Conservation (phyloP, 2,888 invertebrate species). For the Nephrotoma flavescens region DNA sequence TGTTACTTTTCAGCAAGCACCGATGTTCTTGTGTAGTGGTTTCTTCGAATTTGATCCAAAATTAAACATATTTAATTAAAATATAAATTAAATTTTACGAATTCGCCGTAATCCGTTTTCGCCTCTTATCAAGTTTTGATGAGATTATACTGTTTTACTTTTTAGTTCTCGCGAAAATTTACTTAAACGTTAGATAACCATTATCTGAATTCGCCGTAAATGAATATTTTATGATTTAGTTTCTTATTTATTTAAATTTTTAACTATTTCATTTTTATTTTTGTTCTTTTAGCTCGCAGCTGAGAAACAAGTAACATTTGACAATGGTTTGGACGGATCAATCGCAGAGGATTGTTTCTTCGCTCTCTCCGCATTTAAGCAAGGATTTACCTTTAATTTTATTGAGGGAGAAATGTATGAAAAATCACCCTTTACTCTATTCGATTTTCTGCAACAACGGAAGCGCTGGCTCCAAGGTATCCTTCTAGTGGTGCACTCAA, state of each 20-base stretch:
- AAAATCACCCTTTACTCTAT: slow-evolving; percentile 87
- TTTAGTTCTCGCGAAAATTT: no score
- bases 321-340: slow-evolving; percentile 91
- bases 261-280: neutral
- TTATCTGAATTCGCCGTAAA: neutral
- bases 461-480: slow-evolving; percentile 95
- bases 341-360: slow-evolving; percentile 98
- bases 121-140: no score
- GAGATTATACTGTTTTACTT: neutral
- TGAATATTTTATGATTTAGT: neutral
- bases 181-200: no score
- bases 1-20: no score
- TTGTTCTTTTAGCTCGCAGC: slow-evolving; percentile 54
- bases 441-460: slow-evolving; percentile 91
- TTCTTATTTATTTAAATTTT: slow-evolving; percentile 14
- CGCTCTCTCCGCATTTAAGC: slow-evolving; percentile 84
- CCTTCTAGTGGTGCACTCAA: slow-evolving; percentile 73
- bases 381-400: slow-evolving; percentile 88
- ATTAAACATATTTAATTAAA: no score
- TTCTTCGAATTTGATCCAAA: no score
- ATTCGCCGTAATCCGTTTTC: no score
- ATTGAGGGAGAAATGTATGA: slow-evolving; percentile 99
- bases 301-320: slow-evolving; percentile 85
- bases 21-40: no score
- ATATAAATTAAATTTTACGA: no score